Percentiles rank a stretch among this genome's conserved stretches.
phyloP scores from a whole-genome alignment of 2,797 vertebrate species.

The Pseudotriccus pelzelni region DNA sequence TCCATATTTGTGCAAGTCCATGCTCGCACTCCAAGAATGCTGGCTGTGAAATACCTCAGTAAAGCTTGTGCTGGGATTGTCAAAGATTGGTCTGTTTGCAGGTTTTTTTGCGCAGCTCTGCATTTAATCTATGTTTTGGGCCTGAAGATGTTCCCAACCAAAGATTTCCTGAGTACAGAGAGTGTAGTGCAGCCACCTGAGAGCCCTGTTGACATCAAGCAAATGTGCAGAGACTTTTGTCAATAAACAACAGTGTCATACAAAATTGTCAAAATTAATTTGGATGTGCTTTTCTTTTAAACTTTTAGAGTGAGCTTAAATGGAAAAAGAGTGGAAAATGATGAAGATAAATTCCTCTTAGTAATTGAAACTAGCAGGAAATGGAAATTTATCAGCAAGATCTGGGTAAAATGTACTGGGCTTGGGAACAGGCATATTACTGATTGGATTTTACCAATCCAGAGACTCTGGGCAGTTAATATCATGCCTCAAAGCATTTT shows the following conservation, averaged over 20 bases:
- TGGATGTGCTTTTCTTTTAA: neutral
- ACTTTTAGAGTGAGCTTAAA: neutral
- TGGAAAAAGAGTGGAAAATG: neutral
- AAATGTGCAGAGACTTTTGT: neutral
- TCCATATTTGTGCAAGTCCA: neutral
- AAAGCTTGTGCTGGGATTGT: neutral
- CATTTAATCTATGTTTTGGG: neutral
- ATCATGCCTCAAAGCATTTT: neutral
- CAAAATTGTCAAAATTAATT: neutral
- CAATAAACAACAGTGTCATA: neutral
- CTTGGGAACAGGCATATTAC: neutral
- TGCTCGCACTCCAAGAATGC: conserved; percentile 28
- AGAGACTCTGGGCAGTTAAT: neutral
- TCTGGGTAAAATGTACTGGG: neutral
- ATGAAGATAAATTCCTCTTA: neutral
- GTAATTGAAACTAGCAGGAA: neutral
- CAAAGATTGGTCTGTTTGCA: neutral
- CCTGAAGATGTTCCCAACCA: neutral
- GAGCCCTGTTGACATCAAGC: neutral
- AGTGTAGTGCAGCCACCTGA: neutral
- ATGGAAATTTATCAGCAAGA: neutral
- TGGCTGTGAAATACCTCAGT: neutral
- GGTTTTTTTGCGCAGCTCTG: neutral
- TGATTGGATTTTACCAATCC: neutral
- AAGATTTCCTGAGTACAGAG: neutral